Evolutionary conservation across 1,140 invertebrate species (phyloP).

Genomic region (Dysdera silvatica): DNA sequence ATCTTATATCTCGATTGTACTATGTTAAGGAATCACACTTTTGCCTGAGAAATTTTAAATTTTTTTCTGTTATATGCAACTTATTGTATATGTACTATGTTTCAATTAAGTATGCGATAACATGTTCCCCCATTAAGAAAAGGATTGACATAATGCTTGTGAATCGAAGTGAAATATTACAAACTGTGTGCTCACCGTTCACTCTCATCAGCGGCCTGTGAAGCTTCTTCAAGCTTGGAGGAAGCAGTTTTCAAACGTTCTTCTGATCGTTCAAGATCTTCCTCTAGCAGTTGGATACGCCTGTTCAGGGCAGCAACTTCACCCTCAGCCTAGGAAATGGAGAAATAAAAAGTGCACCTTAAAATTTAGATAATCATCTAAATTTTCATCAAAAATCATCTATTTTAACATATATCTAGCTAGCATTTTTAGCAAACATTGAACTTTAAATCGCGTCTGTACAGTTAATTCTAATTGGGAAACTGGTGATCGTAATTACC

Average conservation of each 20-base stretch:
- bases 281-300: conserved; percentile 95
- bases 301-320: conserved; percentile 96
- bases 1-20: too few species aligned
- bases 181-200: conserved; percentile 73
- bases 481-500: conserved; percentile 58
- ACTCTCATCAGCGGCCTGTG: conserved; percentile 96
- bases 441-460: too few species aligned
- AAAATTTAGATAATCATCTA: too few species aligned
- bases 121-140: not conserved
- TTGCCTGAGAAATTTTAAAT: too few species aligned
- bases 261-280: conserved; percentile 98
- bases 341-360: too few species aligned
- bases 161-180: too few species aligned
- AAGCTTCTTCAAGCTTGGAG: conserved; percentile 96
- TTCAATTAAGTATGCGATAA: not conserved
- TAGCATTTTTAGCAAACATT: too few species aligned
- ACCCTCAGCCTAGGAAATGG: conserved; percentile 74
- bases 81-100: not conserved
- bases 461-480: too few species aligned
- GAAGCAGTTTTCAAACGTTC: conserved; percentile 70
- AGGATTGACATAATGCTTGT: too few species aligned
- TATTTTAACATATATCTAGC: too few species aligned
- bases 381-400: too few species aligned
- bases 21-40: too few species aligned
- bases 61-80: not conserved